A percentile compares a stretch with the other conserved stretches of the same genome.
These are phyloP conservation scores for Drosophila leontia DNA, from an alignment of 1,140 invertebrate genomes.

Conservation along the genomic window DNA sequence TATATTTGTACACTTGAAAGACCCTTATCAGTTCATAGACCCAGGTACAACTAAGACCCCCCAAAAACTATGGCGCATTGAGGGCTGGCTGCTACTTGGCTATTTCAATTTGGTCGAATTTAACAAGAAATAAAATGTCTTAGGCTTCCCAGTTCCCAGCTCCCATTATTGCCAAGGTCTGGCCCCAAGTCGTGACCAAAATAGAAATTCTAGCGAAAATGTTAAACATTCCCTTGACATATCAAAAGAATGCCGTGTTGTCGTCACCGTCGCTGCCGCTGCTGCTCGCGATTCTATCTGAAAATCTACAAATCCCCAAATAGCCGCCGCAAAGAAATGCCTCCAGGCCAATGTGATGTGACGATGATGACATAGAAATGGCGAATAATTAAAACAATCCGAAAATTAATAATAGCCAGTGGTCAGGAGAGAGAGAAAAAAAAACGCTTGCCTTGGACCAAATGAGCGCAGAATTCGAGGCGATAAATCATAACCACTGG, in stretches of 20 bases:
- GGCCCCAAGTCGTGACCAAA: constrained; percentile 39
- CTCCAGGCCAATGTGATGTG: constrained; percentile 45
- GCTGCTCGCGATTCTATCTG: constrained; percentile 1
- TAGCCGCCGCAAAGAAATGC: constrained; percentile 38
- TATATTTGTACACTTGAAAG: constrained; percentile 1
- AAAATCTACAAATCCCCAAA: constrained; percentile 39
- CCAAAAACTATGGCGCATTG: constrained; percentile 3
- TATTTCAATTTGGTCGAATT: constrained; percentile 11
- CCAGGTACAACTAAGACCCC: neutral
- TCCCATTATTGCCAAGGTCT: constrained; percentile 26
- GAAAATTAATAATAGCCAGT: constrained; percentile 12
- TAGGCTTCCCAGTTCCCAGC: constrained; percentile 5
- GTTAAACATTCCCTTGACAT: constrained; percentile 75
- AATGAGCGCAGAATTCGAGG: constrained; percentile 35
- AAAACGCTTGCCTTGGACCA: constrained; percentile 70
- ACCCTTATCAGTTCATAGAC: constrained; percentile 34
- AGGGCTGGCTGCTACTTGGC: neutral
- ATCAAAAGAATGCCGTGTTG: constrained; percentile 65
- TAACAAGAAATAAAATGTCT: constrained; percentile 19
- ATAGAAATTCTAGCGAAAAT: constrained; percentile 77
- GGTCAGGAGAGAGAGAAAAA: constrained; percentile 20
- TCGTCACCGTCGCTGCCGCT: constrained; percentile 32
- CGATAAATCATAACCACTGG: constrained; percentile 66
- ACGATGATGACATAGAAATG: constrained; percentile 41
- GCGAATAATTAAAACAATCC: constrained; percentile 29